A percentile compares a stretch with the other conserved stretches of the same genome.
These are phyloP conservation scores for Phania funesta DNA, from an alignment of 2,888 invertebrate genomes.

Conservation along the genomic window DNA sequence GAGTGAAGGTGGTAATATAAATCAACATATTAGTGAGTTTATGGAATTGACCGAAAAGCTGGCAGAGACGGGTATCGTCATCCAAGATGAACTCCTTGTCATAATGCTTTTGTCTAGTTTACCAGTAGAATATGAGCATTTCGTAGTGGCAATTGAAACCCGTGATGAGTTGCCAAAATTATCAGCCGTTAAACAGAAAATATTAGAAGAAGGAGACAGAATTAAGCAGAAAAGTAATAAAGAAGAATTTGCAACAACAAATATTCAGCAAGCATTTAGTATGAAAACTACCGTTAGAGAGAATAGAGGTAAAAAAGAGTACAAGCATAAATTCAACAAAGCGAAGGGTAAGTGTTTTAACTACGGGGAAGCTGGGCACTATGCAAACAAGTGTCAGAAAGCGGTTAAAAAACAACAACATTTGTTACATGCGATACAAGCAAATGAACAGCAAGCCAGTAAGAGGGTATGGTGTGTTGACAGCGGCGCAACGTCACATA, in stretches of 20 bases:
- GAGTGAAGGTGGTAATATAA: no score
- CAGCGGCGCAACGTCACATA: slow-evolving; percentile 65
- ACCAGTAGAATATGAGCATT: slow-evolving; percentile 24
- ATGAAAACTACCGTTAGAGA: not conserved
- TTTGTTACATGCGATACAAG: not conserved
- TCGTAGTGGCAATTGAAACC: slow-evolving; percentile 62
- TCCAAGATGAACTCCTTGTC: no score
- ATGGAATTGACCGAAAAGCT: no score
- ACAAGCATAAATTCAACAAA: not conserved
- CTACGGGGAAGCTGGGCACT: not conserved
- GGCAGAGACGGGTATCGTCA: not conserved
- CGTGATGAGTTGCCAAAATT: slow-evolving; percentile 54
- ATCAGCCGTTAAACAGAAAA: slow-evolving; percentile 47
- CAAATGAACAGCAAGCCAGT: not conserved
- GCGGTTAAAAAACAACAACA: not conserved
- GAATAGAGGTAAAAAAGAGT: not conserved
- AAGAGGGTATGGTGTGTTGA: slow-evolving; percentile 58
- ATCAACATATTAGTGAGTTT: no score
- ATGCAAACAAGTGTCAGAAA: not conserved
- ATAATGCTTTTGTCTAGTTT: slow-evolving; percentile 62
- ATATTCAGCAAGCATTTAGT: no score
- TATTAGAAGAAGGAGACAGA: slow-evolving; percentile 53
- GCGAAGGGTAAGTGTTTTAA: not conserved
- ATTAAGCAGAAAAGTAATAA: slow-evolving; percentile 22
- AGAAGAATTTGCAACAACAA: slow-evolving; percentile 2